Conservation (phyloP, 2,888 invertebrate species). For the Athetis lepigone region DNA sequence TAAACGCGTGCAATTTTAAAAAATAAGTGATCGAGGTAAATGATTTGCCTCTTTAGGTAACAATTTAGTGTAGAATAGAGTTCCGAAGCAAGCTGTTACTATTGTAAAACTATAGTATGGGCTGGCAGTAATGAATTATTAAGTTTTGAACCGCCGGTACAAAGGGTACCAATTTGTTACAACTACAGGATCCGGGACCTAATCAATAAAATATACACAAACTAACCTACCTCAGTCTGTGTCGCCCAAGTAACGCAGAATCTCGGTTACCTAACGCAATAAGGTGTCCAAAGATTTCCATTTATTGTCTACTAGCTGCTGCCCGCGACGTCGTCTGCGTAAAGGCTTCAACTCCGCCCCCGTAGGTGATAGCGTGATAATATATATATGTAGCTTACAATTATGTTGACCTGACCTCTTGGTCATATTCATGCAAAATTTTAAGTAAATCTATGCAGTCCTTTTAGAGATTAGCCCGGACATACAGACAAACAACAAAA, state of each 20-base stretch:
- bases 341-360: too few relatives aligned
- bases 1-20: not conserved
- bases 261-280: not conserved
- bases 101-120: not conserved
- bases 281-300: slow-evolving; percentile 17
- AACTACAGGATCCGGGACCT: not conserved
- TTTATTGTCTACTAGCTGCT: slow-evolving; percentile 6
- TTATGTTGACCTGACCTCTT: too few relatives aligned
- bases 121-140: not conserved
- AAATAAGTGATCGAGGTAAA: too few relatives aligned
- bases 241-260: not conserved
- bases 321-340: too few relatives aligned
- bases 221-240: not conserved
- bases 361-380: too few relatives aligned
- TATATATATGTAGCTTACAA: too few relatives aligned
- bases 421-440: too few relatives aligned
- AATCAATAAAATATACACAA: slow-evolving; percentile 3
- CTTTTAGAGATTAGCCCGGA: too few relatives aligned
- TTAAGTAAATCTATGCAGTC: too few relatives aligned
- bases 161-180: not conserved
- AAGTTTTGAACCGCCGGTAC: not conserved
- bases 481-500: too few relatives aligned
- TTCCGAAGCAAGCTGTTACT: not conserved
- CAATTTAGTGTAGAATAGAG: not conserved
- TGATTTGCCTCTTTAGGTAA: too few relatives aligned